Evolutionary conservation across 1,140 invertebrate species (phyloP), one percentile per base, ranked within the genome.

Genomic region (Cydia strobilella): DNA sequence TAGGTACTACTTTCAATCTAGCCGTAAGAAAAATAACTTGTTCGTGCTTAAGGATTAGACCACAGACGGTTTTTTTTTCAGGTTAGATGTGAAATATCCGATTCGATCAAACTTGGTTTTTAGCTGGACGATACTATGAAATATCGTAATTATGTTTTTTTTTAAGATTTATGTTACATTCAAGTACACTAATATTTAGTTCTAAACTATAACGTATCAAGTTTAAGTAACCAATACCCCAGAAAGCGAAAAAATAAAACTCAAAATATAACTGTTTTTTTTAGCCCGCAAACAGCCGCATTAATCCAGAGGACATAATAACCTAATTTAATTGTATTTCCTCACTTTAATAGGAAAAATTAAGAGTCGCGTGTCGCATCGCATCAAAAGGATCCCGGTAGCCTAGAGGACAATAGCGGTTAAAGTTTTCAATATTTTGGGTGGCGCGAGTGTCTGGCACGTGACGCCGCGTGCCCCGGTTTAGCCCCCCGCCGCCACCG

Each of bases 391-490:
- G 20, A 23, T 63, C n/a, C 72, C 42, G 69, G 79, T 76, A 76
- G 71, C 76, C 63, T n/a, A 12, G 45, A 74, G 31, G 75, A 81
- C 83, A 84, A 86, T 82, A 74, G 86, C 81, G 89, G 90, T 91
- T 91, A 85, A 90, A 93, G 79, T 91, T 93, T 93, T 91, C 91
- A 93, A 93, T 93, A 90, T 91, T 93, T 91, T 91, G 90, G 88
- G 86, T 85, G 80, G 76, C 65, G 76, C 79, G 76, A 73, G 75
- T 76, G 76, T 27, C 27, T 27, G 74, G 88, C 90, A 90, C 90
- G 90, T 89, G 91, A 83, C 80, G 85, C 77, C 89, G 83, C 90
- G 90, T 90, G 90, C 72, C 84, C 20, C 85, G 84, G 78, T 83
- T 90, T 90, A 91, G 85, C 75, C 90, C 86, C 88, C 90, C 82